These are phyloP conservation scores for Ctenopoma multispine DNA, from an alignment of 2,797 vertebrate species.

Conservation along the genomic window DNA sequence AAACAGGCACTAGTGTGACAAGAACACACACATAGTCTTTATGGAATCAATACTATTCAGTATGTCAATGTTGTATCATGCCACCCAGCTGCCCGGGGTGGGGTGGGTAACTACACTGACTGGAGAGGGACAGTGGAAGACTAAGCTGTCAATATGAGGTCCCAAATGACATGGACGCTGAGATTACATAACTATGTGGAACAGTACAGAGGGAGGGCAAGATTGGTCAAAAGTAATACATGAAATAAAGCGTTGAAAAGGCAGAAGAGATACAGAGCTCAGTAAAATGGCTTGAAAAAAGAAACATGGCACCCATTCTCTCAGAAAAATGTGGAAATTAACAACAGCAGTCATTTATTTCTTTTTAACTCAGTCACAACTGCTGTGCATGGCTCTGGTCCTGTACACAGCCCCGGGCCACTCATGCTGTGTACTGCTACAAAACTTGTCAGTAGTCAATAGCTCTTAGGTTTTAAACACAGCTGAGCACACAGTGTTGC, in stretches of 20 bases:
- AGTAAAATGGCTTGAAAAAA: neutral
- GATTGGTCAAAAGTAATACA: constrained; percentile 47
- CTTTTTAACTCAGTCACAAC: constrained; percentile 69
- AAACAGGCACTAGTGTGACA: constrained; percentile 23
- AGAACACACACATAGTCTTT: constrained; percentile 4
- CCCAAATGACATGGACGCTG: constrained; percentile 52
- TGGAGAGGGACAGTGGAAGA: constrained; percentile 40
- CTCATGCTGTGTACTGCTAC: constrained; percentile 63
- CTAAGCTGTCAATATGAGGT: constrained; percentile 62
- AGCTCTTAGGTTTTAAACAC: constrained; percentile 58
- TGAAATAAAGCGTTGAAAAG: constrained; percentile 21
- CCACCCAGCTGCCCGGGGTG: constrained; percentile 22
- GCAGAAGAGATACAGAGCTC: neutral
- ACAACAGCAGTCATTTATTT: constrained; percentile 60
- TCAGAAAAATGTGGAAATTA: constrained; percentile 54
- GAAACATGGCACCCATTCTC: constrained; percentile 33
- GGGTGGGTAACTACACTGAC: constrained; percentile 15
- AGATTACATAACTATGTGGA: constrained; percentile 66
- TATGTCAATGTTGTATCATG: constrained; percentile 43
- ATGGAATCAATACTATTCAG: constrained; percentile 42
- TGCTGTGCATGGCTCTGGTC: constrained; percentile 49
- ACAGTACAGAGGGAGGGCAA: constrained; percentile 22
- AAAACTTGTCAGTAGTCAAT: constrained; percentile 63
- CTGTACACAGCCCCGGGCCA: constrained; percentile 61
- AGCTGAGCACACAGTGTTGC: constrained; percentile 63